These are phyloP conservation scores for Macrotus californicus DNA, from an alignment of 2,113 vertebrate genomes.

Conservation along the genomic window DNA sequence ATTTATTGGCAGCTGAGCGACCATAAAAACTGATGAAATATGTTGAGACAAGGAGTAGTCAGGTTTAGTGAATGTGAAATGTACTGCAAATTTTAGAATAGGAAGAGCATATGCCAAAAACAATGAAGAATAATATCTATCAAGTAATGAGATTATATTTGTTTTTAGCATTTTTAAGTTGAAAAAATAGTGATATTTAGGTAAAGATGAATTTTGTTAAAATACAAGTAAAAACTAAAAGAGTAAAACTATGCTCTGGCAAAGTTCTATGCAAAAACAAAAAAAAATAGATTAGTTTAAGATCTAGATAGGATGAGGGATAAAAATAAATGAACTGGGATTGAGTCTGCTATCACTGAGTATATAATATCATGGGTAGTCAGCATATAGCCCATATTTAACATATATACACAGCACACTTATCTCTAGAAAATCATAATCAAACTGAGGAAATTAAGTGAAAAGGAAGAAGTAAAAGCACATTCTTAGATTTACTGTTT, in stretches of 20 bases:
- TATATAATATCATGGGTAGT: background rate
- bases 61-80: conserved; percentile 52
- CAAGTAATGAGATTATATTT: background rate
- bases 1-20: conserved; percentile 58
- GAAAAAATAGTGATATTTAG: background rate
- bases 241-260: background rate
- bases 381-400: background rate
- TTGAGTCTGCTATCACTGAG: background rate
- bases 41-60: conserved; percentile 45
- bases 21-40: conserved; percentile 61
- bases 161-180: background rate
- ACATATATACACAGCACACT: background rate
- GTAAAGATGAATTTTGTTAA: background rate
- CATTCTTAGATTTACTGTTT: background rate
- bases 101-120: background rate
- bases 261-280: background rate
- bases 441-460: background rate
- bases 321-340: background rate
- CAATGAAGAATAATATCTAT: background rate
- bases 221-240: background rate
- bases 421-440: background rate
- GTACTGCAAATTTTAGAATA: conserved; percentile 30
- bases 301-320: background rate
- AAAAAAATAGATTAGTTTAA: background rate
- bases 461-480: background rate